phyloP scores from a whole-genome alignment of 2,113 vertebrate genomes.

The Athene noctua region DNA sequence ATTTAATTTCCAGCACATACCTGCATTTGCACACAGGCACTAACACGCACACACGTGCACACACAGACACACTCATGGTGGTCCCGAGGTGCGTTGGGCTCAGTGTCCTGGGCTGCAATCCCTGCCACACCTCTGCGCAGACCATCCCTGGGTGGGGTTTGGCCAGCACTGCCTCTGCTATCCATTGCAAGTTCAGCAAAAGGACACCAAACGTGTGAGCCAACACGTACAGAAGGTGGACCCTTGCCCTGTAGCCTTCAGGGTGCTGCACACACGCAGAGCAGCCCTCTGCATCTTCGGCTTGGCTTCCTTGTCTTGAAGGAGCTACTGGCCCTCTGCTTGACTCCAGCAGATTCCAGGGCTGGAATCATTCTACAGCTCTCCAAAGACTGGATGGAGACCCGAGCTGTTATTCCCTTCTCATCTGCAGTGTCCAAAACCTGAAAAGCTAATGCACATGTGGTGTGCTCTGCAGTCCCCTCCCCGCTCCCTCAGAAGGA shows the following conservation, averaged over 20 bases:
- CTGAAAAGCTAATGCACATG: not conserved
- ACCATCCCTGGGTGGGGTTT: not conserved
- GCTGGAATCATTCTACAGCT: not conserved
- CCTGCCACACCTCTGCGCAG: accelerated
- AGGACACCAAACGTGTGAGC: not conserved
- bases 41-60: not conserved
- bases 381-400: not conserved
- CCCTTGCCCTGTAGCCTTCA: not conserved
- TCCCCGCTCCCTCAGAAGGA: not conserved
- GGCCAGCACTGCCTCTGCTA: not conserved
- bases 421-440: not conserved
- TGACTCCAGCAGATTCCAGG: not conserved
- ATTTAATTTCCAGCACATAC: not conserved
- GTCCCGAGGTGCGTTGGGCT: not conserved
- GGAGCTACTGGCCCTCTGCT: not conserved
- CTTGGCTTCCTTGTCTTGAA: not conserved
- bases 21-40: not conserved
- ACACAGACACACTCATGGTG: not conserved
- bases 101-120: not conserved
- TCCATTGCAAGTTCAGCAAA: not conserved
- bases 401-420: not conserved
- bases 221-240: not conserved
- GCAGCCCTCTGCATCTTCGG: not conserved
- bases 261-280: not conserved
- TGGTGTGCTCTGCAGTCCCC: not conserved